phyloP scores from a whole-genome alignment of 1,140 invertebrate genomes.

The Zophobas atratus region DNA sequence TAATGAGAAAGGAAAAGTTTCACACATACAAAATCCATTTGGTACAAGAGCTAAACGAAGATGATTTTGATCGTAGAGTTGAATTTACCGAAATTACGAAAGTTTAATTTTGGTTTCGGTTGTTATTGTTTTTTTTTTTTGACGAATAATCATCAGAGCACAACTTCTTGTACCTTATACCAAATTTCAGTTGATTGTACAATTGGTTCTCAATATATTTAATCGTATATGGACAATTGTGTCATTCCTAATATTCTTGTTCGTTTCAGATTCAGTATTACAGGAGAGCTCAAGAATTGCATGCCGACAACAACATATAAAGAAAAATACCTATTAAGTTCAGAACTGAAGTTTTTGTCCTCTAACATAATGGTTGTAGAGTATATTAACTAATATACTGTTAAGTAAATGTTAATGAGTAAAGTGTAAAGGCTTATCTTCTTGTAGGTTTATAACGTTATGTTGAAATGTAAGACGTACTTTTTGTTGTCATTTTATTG shows the following conservation, averaged over 20 bases:
- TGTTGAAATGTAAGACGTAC: conserved; percentile 18
- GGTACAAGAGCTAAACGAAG: too few relatives aligned
- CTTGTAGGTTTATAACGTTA: conserved; percentile 32
- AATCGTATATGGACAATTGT: too few relatives aligned
- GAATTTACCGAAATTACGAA: too few relatives aligned
- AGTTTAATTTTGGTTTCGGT: too few relatives aligned
- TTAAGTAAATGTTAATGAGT: conserved; percentile 27
- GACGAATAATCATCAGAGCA: too few relatives aligned
- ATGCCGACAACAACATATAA: conserved; percentile 14
- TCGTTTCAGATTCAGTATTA: conserved; percentile 48
- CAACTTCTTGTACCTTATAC: too few relatives aligned
- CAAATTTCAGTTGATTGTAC: too few relatives aligned
- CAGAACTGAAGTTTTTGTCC: conserved; percentile 37
- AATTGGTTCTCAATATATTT: too few relatives aligned
- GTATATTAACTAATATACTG: conserved; percentile 6
- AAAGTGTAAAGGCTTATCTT: conserved; percentile 43
- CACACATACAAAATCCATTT: too few relatives aligned
- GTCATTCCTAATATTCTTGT: conserved; percentile 9
- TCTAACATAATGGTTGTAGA: conserved; percentile 21
- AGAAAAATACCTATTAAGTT: neutral
- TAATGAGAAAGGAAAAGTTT: too few relatives aligned
- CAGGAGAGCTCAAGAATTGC: conserved; percentile 46
- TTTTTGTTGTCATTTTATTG: conserved; percentile 31
- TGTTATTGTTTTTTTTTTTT: too few relatives aligned
- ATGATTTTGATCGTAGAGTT: too few relatives aligned